Evolutionary conservation across 2,888 invertebrate genomes (phyloP), one percentile per base, ranked within the genome.

Genomic region (Melinaea menophilus): DNA sequence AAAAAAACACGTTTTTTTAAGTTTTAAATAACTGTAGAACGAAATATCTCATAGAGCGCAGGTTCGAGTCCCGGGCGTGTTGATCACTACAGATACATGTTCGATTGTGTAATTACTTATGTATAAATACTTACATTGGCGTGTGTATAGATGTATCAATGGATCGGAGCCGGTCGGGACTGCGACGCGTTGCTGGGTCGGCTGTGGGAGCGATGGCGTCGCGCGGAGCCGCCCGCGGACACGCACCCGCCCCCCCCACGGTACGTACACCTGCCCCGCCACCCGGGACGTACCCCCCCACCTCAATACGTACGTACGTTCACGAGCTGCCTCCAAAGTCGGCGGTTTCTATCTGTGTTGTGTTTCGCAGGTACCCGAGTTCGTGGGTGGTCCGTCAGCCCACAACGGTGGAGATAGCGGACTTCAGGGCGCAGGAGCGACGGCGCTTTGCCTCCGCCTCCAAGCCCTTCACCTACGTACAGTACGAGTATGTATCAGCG

Each of bases 101-200:
- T 22, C 22, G 22, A 22, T 22, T 22, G 22, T 22, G 22, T 22
- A 22, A 22, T 22, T 22, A 22, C 22, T 22, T 22, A 22, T 22
- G 22, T 22, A 11, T 45, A 45, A 45, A 45, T 45, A 45, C 45
- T 22, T 22, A 22, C 22, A 22, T 22, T 22, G 22, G 22, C 22
- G 22, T 22, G 22, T 22, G 22, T 22, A 46, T 46, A n/a, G 79
- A 91, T 93, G 75, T 97, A 96, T 83, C 95, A 96, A 76, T 98
- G 98, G 98, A 98, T 98, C 66, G 98, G 98, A 2, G 97, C 97
- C 5, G 98, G 98, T 0, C 92, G 98, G 4, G 98, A 98, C 81
- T 95, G 96, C 2, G 98, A 98, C 82, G 92, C 94, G 3, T 92
- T 95, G 51, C 86, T 98, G 12, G 88, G 93, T 4, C 92, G 94